Conservation (phyloP, 2,797 vertebrate genomes). For the Phataginus tricuspis region DNA sequence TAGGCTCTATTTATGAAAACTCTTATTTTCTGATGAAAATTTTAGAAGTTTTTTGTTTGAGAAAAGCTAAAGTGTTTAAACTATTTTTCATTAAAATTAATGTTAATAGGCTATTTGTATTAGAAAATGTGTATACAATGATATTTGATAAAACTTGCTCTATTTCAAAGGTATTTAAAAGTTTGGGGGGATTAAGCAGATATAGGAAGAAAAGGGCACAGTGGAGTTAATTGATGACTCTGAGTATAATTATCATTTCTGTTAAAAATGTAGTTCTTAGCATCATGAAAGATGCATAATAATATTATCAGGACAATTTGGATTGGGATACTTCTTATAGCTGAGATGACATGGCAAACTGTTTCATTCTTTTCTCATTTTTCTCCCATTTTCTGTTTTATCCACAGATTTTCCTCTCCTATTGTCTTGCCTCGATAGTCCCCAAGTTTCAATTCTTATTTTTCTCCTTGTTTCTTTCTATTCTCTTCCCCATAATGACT, state of each 20-base stretch:
- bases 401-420: not conserved
- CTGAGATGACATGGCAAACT: not conserved
- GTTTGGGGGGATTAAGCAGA: not conserved
- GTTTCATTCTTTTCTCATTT: not conserved
- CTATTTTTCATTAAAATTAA: not conserved
- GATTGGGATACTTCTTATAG: not conserved
- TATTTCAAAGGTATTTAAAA: constrained; percentile 1
- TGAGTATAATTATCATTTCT: not conserved
- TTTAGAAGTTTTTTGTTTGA: not conserved
- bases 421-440: not conserved
- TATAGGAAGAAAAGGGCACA: not conserved
- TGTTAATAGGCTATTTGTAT: not conserved
- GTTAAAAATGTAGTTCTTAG: not conserved
- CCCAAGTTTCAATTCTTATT: not conserved
- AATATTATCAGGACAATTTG: not conserved
- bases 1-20: not conserved
- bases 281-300: not conserved
- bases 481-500: not conserved
- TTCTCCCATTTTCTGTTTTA: not conserved
- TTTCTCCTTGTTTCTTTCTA: not conserved
- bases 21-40: not conserved
- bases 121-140: not conserved
- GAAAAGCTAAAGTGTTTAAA: not conserved
- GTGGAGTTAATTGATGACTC: not conserved
- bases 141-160: not conserved